phyloP scores from a whole-genome alignment of 1,140 invertebrate genomes.

The Cotesia glomerata region DNA sequence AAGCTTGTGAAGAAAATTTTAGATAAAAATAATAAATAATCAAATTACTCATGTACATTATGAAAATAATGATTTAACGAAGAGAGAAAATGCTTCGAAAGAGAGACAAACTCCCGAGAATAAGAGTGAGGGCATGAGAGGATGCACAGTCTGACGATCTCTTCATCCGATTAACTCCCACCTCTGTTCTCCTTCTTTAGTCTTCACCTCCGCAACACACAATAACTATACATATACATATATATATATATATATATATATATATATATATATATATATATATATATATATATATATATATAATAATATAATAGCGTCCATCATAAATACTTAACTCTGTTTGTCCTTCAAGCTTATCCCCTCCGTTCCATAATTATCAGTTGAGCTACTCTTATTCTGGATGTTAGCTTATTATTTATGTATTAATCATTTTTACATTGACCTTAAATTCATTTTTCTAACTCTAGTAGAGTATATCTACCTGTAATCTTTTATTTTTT shows the following conservation, averaged over 20 bases:
- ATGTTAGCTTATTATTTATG: too few species aligned
- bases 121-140: conserved; percentile 31
- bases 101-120: neutral
- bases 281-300: neutral
- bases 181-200: conserved; percentile 27
- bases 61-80: neutral
- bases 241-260: too few species aligned
- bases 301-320: too few species aligned
- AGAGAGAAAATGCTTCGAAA: conserved; percentile 2
- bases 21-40: too few species aligned
- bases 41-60: neutral
- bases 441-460: too few species aligned
- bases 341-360: conserved; percentile 17
- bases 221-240: too few species aligned
- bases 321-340: too few species aligned
- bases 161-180: conserved; percentile 51
- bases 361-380: too few species aligned
- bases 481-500: too few species aligned
- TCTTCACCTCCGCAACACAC: conserved; percentile 29
- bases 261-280: conserved; percentile 8
- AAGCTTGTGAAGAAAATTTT: neutral
- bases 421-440: too few species aligned
- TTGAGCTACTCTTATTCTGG: too few species aligned
- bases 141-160: conserved; percentile 50
- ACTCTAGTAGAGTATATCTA: too few species aligned